phyloP scores from a whole-genome alignment of 2,113 vertebrate genomes.

The Malaclemys terrapin region DNA sequence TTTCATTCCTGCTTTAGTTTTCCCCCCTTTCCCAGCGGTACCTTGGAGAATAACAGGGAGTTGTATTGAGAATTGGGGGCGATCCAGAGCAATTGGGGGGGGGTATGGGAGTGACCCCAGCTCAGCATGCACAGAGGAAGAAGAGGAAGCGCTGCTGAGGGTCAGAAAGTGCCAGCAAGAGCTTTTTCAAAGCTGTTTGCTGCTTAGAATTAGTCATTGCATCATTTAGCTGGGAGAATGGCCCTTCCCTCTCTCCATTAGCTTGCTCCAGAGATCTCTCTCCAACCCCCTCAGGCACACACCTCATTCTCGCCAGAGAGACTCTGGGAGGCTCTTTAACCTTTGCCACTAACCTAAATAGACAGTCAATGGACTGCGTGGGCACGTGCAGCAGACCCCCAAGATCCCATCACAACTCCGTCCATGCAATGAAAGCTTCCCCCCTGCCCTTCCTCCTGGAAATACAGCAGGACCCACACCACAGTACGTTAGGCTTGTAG shows the following conservation, averaged over 20 bases:
- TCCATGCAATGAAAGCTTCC: not conserved
- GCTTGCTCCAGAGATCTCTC: not conserved
- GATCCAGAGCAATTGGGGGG: no score
- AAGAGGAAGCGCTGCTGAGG: not conserved
- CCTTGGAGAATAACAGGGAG: not conserved
- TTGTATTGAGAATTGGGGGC: not conserved
- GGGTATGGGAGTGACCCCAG: not conserved
- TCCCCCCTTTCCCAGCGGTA: not conserved
- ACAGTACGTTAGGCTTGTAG: not conserved
- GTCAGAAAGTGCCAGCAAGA: not conserved
- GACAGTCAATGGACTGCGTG: not conserved
- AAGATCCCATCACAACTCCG: not conserved
- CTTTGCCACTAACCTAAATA: not conserved
- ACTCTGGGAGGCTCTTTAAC: not conserved
- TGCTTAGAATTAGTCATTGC: not conserved
- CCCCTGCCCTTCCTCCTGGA: not conserved
- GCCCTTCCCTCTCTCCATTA: not conserved
- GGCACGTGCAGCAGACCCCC: not conserved
- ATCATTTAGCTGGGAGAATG: not conserved
- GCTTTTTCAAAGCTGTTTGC: not conserved
- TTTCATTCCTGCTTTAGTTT: not conserved
- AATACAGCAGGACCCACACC: not conserved
- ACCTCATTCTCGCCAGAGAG: not conserved
- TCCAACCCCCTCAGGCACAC: not conserved
- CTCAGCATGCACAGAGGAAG: not conserved